Evolutionary conservation across 2,797 vertebrate genomes (phyloP).

Genomic region (Emydoidea blandingii): DNA sequence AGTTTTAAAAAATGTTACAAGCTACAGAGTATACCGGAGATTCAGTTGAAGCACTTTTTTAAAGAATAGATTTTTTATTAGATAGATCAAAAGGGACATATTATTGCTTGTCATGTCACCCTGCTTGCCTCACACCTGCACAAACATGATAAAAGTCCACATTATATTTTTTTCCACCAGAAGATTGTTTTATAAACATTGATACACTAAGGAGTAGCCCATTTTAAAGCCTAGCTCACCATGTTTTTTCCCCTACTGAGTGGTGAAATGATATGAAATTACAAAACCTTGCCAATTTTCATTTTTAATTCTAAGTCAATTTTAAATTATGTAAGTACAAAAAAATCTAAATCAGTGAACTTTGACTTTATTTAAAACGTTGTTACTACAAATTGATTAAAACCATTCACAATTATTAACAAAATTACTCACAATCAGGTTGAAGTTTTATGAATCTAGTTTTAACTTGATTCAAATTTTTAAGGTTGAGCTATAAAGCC

Average conservation of each 20-base stretch:
- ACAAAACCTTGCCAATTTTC: neutral
- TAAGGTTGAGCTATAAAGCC: constrained; percentile 33
- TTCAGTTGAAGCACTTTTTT: neutral
- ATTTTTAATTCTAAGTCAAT: neutral
- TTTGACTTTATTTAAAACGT: neutral
- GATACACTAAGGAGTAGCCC: neutral
- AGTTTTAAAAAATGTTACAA: neutral
- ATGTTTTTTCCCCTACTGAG: neutral
- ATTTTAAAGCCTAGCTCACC: neutral
- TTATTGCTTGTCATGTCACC: neutral
- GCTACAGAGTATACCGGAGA: neutral
- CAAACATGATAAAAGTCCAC: neutral
- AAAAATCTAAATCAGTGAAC: neutral
- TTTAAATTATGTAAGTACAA: constrained; percentile 25
- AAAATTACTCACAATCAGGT: neutral
- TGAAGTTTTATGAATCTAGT: neutral
- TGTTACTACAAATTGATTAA: constrained; percentile 22
- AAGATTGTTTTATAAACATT: constrained; percentile 3
- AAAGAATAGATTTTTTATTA: neutral
- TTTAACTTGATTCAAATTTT: constrained; percentile 12
- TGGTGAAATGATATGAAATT: constrained; percentile 21
- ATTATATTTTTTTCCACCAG: neutral
- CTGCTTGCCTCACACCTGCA: neutral
- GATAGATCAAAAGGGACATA: neutral
- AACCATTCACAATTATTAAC: constrained; percentile 16